A percentile compares a stretch with the other conserved stretches of the same genome.
phyloP scores from a whole-genome alignment of 1,140 invertebrate genomes.

The Aporrectodea caliginosa region DNA sequence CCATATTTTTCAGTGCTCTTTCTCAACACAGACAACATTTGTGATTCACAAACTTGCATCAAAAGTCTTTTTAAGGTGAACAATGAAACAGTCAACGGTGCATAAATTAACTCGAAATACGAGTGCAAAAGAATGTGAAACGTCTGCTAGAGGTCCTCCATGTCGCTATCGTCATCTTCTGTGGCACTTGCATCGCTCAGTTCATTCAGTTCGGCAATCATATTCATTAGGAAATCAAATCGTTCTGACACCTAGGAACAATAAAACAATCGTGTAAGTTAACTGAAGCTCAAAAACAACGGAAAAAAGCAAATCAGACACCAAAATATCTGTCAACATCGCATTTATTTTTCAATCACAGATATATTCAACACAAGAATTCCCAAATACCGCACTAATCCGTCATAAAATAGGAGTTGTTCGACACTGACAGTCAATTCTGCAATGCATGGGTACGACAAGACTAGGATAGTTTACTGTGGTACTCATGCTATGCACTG shows the following conservation, averaged over 20 bases:
- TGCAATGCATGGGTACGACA: not conserved
- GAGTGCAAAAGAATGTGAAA: no score
- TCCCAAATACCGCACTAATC: not conserved
- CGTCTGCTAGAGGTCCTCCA: no score
- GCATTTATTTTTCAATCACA: no score
- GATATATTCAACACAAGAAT: not conserved
- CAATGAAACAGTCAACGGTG: no score
- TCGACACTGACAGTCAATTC: no score
- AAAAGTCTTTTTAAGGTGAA: no score
- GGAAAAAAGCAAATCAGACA: not conserved
- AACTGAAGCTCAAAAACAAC: not conserved
- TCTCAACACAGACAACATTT: no score
- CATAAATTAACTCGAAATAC: no score
- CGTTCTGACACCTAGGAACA: not conserved
- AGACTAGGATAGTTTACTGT: not conserved
- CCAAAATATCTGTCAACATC: not conserved
- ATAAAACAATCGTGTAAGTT: not conserved
- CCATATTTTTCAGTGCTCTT: no score
- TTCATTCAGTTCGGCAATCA: not conserved
- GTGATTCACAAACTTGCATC: no score
- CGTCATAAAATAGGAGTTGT: no score
- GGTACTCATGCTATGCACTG: not conserved
- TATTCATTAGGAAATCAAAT: not conserved
- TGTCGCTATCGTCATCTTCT: not conserved
- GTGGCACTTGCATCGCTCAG: not conserved